phyloP scores from a whole-genome alignment of 64 coral and sea anemone species.

The Actinia tenebrosa region DNA sequence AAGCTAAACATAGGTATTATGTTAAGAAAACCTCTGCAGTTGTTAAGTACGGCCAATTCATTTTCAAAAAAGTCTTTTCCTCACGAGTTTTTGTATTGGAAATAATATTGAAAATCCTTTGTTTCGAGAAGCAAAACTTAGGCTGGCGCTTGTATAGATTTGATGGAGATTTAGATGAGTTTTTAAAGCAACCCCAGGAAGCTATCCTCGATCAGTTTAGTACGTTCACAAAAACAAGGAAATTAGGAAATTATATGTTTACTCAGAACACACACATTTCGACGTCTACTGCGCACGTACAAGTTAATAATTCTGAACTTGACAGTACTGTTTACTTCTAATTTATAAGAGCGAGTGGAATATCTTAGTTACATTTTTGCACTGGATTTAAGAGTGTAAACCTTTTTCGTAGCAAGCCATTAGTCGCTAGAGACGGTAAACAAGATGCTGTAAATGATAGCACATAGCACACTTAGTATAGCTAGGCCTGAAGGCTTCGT shows the following conservation, averaged over 20 bases:
- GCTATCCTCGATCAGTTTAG: not conserved
- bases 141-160: not conserved
- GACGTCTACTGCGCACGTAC: no score
- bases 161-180: not conserved
- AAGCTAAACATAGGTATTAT: not conserved
- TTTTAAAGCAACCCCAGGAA: not conserved
- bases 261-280: no score
- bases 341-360: no score
- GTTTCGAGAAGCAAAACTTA: not conserved
- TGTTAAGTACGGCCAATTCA: not conserved
- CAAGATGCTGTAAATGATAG: not conserved
- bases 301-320: not conserved
- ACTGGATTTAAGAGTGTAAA: not conserved
- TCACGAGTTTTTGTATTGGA: not conserved
- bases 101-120: not conserved
- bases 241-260: not conserved
- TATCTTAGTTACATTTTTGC: not conserved
- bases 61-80: not conserved
- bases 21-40: not conserved
- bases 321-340: no score
- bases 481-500: not conserved
- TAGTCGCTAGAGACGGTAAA: not conserved
- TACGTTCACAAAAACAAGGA: not conserved
- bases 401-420: not conserved
- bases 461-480: not conserved